Evolutionary conservation across 2,797 vertebrate species (phyloP).

Genomic region (Otus scops): DNA sequence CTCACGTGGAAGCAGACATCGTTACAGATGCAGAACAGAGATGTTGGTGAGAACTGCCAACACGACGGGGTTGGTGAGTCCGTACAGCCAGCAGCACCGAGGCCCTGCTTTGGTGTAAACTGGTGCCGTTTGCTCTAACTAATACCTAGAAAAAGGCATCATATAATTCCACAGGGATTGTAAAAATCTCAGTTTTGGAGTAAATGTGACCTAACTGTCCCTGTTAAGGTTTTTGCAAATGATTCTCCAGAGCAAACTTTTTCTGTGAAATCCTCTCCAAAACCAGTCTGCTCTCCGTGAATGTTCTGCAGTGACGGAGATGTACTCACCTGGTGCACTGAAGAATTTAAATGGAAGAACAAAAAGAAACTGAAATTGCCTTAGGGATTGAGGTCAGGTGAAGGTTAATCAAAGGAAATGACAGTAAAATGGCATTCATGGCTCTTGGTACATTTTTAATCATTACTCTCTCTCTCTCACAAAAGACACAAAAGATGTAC

Average conservation of each 20-base stretch:
- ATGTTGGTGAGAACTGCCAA: not conserved
- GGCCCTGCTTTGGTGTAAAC: not conserved
- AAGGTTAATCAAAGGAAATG: constrained; percentile 86
- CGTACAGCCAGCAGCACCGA: not conserved
- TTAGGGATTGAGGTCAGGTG: constrained; percentile 76
- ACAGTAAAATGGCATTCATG: constrained; percentile 75
- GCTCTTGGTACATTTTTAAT: constrained; percentile 75
- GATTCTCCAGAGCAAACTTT: not conserved
- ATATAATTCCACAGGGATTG: not conserved
- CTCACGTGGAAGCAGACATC: not conserved
- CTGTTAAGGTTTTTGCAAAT: not conserved
- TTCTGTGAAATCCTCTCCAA: not conserved
- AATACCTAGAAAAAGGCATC: not conserved
- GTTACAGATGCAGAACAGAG: not conserved
- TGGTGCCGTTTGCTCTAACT: not conserved
- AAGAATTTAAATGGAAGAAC: constrained; percentile 73
- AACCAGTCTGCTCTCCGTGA: not conserved
- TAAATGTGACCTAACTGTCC: not conserved
- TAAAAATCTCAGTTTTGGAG: not conserved
- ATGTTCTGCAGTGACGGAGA: constrained; percentile 16
- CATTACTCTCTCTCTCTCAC: constrained; percentile 31
- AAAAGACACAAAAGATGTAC: constrained; percentile 11
- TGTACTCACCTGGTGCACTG: constrained; percentile 50
- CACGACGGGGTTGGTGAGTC: fast-evolving
- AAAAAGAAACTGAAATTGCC: constrained; percentile 76